Percentiles rank a stretch among this genome's conserved stretches.
Conservation (phyloP, 2,797 vertebrate species). For the Molossus molossus region DNA sequence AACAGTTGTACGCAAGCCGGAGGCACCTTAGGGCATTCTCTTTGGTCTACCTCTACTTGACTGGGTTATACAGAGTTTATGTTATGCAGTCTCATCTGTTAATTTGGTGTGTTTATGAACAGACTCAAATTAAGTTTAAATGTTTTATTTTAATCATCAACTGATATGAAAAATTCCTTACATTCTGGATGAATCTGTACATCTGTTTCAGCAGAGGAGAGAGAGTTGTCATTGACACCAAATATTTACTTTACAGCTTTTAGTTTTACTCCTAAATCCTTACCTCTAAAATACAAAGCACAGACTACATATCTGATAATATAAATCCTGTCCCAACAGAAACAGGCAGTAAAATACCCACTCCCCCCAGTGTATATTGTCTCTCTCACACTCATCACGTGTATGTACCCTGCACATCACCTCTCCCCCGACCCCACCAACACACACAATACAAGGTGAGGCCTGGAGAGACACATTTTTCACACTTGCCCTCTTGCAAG, state of each 20-base stretch:
- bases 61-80: neutral
- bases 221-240: neutral
- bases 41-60: neutral
- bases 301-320: neutral
- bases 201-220: neutral
- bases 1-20: neutral
- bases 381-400: neutral
- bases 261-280: neutral
- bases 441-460: neutral
- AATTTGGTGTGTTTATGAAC: conserved; percentile 10
- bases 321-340: neutral
- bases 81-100: neutral
- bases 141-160: conserved; percentile 19
- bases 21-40: neutral
- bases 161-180: neutral
- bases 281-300: neutral
- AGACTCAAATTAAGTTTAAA: conserved; percentile 18
- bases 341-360: neutral
- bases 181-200: neutral
- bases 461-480: neutral
- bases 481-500: neutral
- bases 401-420: neutral
- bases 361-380: too few species aligned
- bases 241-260: neutral
- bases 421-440: too few species aligned